A percentile compares a stretch with the other conserved stretches of the same genome.
Evolutionary conservation across 2,888 invertebrate species (phyloP).

Genomic region (Crioceris asparagi): DNA sequence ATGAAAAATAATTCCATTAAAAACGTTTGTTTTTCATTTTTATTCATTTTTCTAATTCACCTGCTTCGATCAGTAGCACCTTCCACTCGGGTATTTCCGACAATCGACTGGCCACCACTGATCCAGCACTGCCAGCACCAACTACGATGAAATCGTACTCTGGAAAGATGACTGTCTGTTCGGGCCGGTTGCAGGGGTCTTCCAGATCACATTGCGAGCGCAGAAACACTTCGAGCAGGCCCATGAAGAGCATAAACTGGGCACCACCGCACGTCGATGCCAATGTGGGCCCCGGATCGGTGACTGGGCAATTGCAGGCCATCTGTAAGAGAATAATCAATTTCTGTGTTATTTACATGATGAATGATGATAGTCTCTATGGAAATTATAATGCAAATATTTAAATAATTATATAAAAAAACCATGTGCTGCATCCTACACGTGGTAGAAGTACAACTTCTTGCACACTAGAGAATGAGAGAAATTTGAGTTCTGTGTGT

Average conservation of each 20-base stretch:
- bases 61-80: constrained; percentile 65
- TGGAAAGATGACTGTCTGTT: constrained; percentile 44
- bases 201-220: constrained; percentile 79
- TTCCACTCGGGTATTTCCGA: constrained; percentile 64
- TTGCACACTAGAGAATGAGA: too few species aligned
- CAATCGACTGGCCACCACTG: constrained; percentile 60
- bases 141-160: constrained; percentile 69
- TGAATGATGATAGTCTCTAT: too few species aligned
- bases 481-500: too few species aligned
- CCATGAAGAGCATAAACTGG: constrained; percentile 84
- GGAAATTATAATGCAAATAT: too few species aligned
- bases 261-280: constrained; percentile 77
- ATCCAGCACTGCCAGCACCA: constrained; percentile 62
- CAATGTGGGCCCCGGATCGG: constrained; percentile 70
- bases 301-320: constrained; percentile 70
- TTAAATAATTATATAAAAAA: too few species aligned
- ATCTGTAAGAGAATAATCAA: constrained; percentile 16
- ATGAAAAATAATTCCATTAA: too few species aligned
- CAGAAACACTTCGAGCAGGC: constrained; percentile 73
- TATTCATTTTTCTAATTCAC: too few species aligned
- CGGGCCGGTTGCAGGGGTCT: constrained; percentile 71
- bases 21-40: too few species aligned
- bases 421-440: too few species aligned
- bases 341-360: too few species aligned
- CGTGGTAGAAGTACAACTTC: too few species aligned